Base-by-base conservation (phyloP, 2,797 vertebrate genomes). In the Eulemur coronatus region DNA sequence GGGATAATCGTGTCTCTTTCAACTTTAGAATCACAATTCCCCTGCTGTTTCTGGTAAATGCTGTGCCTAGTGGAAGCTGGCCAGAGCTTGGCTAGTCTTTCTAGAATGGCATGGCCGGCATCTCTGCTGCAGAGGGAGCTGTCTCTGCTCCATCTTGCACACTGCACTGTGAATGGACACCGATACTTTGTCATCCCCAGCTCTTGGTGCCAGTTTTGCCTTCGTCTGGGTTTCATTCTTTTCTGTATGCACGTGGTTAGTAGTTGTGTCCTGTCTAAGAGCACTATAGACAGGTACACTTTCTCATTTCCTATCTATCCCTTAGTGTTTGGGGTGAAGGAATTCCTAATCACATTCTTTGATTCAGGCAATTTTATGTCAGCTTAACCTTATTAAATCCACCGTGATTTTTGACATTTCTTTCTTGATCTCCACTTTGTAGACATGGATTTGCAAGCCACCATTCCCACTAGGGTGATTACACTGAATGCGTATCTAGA, bases 121-220 rank as follows among this genome's bases (percentile, higher is more conserved):
- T 6, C 43, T 41, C 11, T 18, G 55, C 22, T n/a, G 26, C 46
- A 48, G 33, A 33, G 46, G 3, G 11, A 41, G 38, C 13, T 17
- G 18, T 59, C 18, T 8, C 0, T 1, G 38, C 57, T 30, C n/a
- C 11, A 4, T 5, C 4, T 6, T 30, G 0, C 1, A 7, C 0
- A 14, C 30, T 9, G 7, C 1, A 0, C 61, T 41, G 59, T 0
- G 61, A 22, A 38, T 0, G 10, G 2, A 18, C 30, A 6, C 35
- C 43, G 33, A 10, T 1, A 8, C 13, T 33, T 12, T 4, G 5
- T 17, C 2, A 10, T 1, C 15, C 55, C 76, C 26, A 3, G 20
- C 7, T 33, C 46, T 4, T 28, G 8, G 2, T 26, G 11, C 38
- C 4, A 33, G 28, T 50, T 61, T 43, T 26, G 69, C 7, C 20